Percentiles rank a stretch among this genome's conserved stretches.
Conservation (phyloP, 1,140 invertebrate species). For the Telenomus remus region DNA sequence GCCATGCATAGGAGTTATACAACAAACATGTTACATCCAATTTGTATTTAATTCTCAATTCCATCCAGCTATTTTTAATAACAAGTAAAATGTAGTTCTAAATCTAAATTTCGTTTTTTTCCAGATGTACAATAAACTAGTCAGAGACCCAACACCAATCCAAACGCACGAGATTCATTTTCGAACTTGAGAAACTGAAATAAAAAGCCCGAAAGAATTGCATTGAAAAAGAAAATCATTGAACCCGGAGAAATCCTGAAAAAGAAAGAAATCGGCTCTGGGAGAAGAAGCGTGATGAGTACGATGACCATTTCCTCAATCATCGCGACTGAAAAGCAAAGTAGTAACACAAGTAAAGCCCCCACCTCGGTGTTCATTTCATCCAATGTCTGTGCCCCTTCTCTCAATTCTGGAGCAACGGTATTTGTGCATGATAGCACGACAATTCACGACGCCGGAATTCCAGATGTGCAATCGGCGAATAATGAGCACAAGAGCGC, state of each 20-base stretch:
- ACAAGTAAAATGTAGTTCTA: too few species aligned
- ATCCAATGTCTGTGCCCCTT: constrained; percentile 30
- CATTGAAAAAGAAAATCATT: not conserved
- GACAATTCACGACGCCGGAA: constrained; percentile 61
- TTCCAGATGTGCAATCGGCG: constrained; percentile 70
- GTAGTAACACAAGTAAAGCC: constrained; percentile 59
- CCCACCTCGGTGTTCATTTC: constrained; percentile 45
- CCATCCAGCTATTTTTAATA: too few species aligned
- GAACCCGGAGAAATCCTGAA: not conserved
- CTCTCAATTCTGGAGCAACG: constrained; percentile 74
- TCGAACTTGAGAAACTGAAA: too few species aligned
- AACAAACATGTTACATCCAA: too few species aligned
- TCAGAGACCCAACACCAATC: too few species aligned
- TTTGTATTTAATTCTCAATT: too few species aligned
- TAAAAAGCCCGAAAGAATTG: too few species aligned
- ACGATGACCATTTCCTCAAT: constrained; percentile 70
- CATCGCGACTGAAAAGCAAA: constrained; percentile 61
- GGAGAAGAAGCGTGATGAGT: constrained; percentile 61
- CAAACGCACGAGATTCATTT: too few species aligned
- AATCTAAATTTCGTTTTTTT: too few species aligned
- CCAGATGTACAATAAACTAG: too few species aligned
- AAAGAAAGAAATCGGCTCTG: constrained; percentile 32
- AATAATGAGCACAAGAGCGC: constrained; percentile 80
- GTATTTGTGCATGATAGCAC: constrained; percentile 76
- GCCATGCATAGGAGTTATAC: too few species aligned